Percentiles rank a stretch among this genome's conserved stretches.
phyloP scores from a whole-genome alignment of 2,888 invertebrate species.

The Mesorhabditis belari region DNA sequence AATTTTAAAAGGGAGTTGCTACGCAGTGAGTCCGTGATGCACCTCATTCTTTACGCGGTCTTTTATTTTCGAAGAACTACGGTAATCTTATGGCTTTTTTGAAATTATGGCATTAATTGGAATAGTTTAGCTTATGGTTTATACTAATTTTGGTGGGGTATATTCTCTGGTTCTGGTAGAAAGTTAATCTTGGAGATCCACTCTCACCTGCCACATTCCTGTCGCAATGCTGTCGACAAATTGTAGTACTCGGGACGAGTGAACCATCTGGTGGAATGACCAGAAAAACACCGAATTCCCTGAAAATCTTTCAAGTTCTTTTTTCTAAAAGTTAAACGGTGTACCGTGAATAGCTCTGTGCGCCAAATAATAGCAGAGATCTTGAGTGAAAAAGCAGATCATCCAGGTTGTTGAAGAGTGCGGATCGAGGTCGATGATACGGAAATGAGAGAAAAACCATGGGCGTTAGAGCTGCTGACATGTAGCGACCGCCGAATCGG shows the following conservation, averaged over 20 bases:
- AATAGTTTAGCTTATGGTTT: no score
- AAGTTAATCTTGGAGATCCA: not conserved
- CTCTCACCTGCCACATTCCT: conserved; percentile 59
- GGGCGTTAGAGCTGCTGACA: conserved; percentile 52
- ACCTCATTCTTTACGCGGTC: no score
- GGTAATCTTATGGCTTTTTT: no score
- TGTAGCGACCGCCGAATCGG: conserved; percentile 20
- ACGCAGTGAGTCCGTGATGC: no score
- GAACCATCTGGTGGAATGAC: conserved; percentile 82
- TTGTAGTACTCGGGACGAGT: conserved; percentile 83
- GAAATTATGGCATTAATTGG: no score
- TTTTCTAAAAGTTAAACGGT: not conserved
- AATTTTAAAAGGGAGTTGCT: no score
- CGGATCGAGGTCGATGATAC: conserved; percentile 62
- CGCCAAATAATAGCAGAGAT: conserved; percentile 81
- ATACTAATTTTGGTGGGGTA: no score
- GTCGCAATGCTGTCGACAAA: conserved; percentile 72
- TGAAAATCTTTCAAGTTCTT: not conserved
- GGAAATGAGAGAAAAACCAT: conserved; percentile 68
- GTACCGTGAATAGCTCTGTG: conserved; percentile 79
- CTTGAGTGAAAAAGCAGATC: conserved; percentile 70
- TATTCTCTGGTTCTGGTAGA: no score
- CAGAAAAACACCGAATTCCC: conserved; percentile 76
- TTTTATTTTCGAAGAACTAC: no score
- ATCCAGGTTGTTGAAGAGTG: conserved; percentile 62